Evolutionary conservation across 2,797 vertebrate genomes (phyloP), one percentile per base, ranked within the genome.

Genomic region (Gambelia wislizenii): DNA sequence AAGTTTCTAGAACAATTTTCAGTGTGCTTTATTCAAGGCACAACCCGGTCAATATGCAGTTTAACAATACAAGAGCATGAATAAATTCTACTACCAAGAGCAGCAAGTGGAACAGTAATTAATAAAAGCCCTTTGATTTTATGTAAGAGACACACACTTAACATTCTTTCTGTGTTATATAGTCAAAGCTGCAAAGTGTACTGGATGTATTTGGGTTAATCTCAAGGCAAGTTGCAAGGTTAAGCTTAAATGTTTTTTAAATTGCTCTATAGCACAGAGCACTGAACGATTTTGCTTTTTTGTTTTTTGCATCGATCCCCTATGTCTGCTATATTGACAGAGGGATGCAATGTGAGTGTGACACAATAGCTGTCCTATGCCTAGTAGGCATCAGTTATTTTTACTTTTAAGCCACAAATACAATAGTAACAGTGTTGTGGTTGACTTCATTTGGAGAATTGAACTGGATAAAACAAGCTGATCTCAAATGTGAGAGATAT

Each of bases 241-340:
- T 91, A 96, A 94, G 72, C 74, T 85, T 80, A 77, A 91, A 82
- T 67, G 18, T 25, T 39, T 87, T 80, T 92, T 95, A 9, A 94
- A 84, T 94, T 96, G 92, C 91, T 95, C 81, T 67, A 2, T n/a
- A 87, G 59, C 59, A 91, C 54, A 86, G 89, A 95, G 94, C 95
- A 97, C 89, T 96, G 95, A 96, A 96, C 97, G 97, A 96, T 96
- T 96, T 47, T 44, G 42, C 14, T 69, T 49, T 67, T 33, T 67
- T 33, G 93, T 97, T 97, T 96, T 27, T 93, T 92, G 87, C 96
- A 98, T 98, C 98, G 98, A 99, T 98, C 97, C 95, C 13, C 54
- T 79, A 78, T 96, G 97, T 97, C 97, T 97, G 96, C 92, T 92
- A 96, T 97, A 98, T 94, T 78, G 97, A 97, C 97, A 96, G 75